Conservation (phyloP, 2,797 vertebrate genomes). For the Scleropages formosus region DNA sequence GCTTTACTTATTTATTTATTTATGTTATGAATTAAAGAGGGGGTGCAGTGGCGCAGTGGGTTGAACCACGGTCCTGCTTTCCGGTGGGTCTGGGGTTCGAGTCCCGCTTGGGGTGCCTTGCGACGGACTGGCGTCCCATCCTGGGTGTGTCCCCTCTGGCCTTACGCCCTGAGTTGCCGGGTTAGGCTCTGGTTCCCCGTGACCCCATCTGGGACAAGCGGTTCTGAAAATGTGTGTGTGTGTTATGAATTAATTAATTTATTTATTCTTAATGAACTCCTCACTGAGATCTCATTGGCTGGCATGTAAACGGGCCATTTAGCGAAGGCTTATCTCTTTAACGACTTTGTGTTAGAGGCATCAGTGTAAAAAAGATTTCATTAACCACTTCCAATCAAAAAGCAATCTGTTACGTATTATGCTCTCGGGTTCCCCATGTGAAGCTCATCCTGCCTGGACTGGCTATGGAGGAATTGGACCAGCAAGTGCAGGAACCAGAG, state of each 20-base stretch:
- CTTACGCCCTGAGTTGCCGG: no score
- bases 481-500: no score
- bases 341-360: slow-evolving; percentile 53
- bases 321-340: slow-evolving; percentile 59
- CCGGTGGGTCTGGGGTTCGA: no score
- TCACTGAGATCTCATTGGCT: slow-evolving; percentile 45
- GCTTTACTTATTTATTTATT: slow-evolving; percentile 27
- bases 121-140: no score
- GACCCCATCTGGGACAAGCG: no score
- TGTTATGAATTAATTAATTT: no score
- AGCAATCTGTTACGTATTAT: slow-evolving; percentile 30
- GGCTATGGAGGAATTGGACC: background rate
- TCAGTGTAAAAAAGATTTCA: slow-evolving; percentile 52
- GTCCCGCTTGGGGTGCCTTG: no score
- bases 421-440: background rate
- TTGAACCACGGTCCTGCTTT: no score
- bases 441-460: background rate
- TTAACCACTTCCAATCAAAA: slow-evolving; percentile 56
- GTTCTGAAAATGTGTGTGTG: no score
- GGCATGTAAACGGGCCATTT: slow-evolving; percentile 58
- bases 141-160: no score
- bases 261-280: slow-evolving; percentile 34
- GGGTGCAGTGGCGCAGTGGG: no score
- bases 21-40: slow-evolving; percentile 27
- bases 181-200: no score